These are phyloP conservation scores for Eubucco bourcierii DNA, from an alignment of 2,113 vertebrate genomes.

Conservation along the genomic window DNA sequence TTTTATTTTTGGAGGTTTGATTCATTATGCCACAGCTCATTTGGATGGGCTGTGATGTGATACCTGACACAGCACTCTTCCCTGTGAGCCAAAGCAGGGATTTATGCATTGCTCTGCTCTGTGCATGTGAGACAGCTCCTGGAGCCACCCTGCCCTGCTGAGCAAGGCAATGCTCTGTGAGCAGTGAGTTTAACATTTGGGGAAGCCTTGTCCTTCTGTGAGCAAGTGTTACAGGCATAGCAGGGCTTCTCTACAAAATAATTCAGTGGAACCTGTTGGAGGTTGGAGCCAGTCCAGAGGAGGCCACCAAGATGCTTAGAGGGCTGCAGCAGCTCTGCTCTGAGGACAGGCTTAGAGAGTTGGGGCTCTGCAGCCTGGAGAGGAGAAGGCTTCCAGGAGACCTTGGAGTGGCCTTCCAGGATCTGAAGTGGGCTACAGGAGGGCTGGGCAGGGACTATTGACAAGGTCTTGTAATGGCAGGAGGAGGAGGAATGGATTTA, in stretches of 20 bases:
- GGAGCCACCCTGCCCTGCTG: not conserved
- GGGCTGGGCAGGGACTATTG: too few relatives aligned
- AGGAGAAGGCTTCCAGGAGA: too few relatives aligned
- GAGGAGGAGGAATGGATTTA: too few relatives aligned
- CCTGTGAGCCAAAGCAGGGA: not conserved
- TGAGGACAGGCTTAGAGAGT: too few relatives aligned
- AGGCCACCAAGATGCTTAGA: too few relatives aligned
- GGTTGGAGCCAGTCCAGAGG: too few relatives aligned
- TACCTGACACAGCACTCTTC: not conserved
- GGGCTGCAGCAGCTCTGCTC: too few relatives aligned
- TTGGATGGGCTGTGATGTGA: not conserved
- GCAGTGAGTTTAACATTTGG: not conserved
- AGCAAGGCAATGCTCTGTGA: not conserved
- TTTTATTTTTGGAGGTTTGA: slow-evolving; percentile 29
- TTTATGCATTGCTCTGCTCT: not conserved
- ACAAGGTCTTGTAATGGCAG: too few relatives aligned
- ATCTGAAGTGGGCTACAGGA: too few relatives aligned
- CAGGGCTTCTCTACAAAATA: not conserved
- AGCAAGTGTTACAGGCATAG: not conserved
- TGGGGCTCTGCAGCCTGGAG: too few relatives aligned
- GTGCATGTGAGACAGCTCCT: not conserved
- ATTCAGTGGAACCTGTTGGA: not conserved
- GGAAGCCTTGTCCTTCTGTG: not conserved
- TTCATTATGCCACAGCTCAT: not conserved
- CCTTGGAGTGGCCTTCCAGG: too few relatives aligned